Conservation (phyloP, 2,888 invertebrate species). For the Cenopis cana region DNA sequence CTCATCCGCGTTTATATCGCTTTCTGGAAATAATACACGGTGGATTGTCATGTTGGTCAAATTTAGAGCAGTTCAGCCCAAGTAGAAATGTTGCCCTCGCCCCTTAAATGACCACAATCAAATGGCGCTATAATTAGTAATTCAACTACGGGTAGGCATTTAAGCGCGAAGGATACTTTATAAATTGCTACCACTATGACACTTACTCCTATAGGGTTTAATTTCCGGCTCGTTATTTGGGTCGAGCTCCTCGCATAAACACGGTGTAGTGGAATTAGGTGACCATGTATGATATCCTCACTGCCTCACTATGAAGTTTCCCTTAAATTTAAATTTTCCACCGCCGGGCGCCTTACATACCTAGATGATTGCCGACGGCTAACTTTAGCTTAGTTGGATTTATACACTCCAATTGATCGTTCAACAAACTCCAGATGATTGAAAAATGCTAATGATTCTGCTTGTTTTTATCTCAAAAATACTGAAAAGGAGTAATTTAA, state of each 20-base stretch:
- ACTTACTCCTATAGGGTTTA: neutral
- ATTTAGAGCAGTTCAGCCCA: too few species aligned
- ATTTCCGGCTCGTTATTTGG: slow-evolving; percentile 16
- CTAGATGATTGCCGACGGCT: too few species aligned
- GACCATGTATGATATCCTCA: slow-evolving; percentile 1
- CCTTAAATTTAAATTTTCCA: neutral
- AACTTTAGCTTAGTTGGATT: neutral
- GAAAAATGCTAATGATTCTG: too few species aligned
- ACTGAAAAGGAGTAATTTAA: slow-evolving; percentile 19
- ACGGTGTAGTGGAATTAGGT: slow-evolving; percentile 18
- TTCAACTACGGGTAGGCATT: too few species aligned
- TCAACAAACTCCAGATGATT: neutral
- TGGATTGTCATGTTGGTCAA: too few species aligned
- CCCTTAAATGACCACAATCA: too few species aligned
- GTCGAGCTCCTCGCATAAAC: neutral
- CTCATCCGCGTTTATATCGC: slow-evolving; percentile 3
- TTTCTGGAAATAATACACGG: neutral
- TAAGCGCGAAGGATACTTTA: neutral
- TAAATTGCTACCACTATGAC: neutral
- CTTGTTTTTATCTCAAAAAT: slow-evolving; percentile 6
- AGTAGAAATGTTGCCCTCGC: too few species aligned
- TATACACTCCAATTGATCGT: neutral
- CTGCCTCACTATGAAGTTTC: neutral
- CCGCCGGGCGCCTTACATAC: too few species aligned
- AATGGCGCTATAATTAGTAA: too few species aligned